phyloP scores from a whole-genome alignment of 2,113 vertebrate genomes.

The Corythornis vintsioides region DNA sequence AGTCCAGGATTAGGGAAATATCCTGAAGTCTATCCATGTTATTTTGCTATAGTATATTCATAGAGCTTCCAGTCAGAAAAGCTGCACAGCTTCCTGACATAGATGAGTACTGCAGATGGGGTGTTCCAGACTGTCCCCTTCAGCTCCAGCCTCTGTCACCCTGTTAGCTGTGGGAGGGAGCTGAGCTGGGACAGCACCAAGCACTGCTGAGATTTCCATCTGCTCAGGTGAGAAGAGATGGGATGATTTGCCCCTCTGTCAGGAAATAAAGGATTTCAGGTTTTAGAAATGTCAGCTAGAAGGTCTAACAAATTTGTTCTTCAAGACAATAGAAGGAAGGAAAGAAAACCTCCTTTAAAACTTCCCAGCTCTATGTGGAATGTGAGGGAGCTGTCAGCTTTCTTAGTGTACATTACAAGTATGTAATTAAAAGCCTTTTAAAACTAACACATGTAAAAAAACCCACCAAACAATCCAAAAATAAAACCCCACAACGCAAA shows the following conservation, averaged over 20 bases:
- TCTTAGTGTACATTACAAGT: neutral
- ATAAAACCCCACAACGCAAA: neutral
- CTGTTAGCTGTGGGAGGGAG: neutral
- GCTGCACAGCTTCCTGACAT: neutral
- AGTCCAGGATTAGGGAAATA: neutral
- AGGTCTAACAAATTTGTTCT: neutral
- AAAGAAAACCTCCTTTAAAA: neutral
- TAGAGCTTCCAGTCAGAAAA: neutral
- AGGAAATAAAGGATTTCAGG: neutral
- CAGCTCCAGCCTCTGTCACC: neutral
- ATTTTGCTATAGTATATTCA: neutral
- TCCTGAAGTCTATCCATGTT: neutral
- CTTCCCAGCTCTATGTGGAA: neutral
- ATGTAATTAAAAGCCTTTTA: slow-evolving; percentile 20
- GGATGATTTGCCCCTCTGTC: neutral
- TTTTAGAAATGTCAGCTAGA: neutral
- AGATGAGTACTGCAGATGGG: too few relatives aligned
- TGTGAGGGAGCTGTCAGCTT: neutral
- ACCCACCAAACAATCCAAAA: neutral
- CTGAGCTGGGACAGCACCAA: rapidly evolving
- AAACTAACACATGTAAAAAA: neutral
- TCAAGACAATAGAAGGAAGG: neutral
- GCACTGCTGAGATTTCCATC: neutral
- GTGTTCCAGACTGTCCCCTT: neutral
- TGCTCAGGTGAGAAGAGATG: neutral